Evolutionary conservation across 2,888 invertebrate genomes (phyloP).

Genomic region (Drosophila testacea): DNA sequence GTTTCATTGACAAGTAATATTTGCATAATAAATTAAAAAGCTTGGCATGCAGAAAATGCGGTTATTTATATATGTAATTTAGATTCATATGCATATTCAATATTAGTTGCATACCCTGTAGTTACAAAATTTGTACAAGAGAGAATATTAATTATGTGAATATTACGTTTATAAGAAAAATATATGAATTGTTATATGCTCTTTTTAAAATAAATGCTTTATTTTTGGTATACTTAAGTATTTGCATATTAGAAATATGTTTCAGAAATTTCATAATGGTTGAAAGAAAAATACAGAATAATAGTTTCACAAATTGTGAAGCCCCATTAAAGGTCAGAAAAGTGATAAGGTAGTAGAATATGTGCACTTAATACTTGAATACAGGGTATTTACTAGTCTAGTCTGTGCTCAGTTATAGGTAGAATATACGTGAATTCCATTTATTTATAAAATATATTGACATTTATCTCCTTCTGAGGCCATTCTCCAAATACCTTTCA

Average conservation of each 20-base stretch:
- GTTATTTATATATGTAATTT: not conserved
- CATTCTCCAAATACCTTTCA: not conserved
- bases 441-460: not conserved
- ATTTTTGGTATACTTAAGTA: no score
- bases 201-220: no score
- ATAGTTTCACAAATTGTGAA: not conserved
- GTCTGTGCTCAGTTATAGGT: not conserved
- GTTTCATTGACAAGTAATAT: not conserved
- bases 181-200: no score
- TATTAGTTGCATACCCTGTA: constrained; percentile 2
- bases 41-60: not conserved
- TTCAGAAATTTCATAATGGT: no score
- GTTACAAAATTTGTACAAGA: accelerated
- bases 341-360: not conserved
- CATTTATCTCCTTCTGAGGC: not conserved
- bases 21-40: not conserved
- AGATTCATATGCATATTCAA: not conserved
- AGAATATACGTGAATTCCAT: not conserved
- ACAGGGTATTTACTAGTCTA: not conserved
- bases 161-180: no score
- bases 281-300: not conserved
- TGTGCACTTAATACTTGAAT: not conserved
- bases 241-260: no score
- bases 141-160: not conserved
- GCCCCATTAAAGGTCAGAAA: not conserved